Evolutionary conservation across 2,888 invertebrate species (phyloP).

Genomic region (Apotomis turbidana): DNA sequence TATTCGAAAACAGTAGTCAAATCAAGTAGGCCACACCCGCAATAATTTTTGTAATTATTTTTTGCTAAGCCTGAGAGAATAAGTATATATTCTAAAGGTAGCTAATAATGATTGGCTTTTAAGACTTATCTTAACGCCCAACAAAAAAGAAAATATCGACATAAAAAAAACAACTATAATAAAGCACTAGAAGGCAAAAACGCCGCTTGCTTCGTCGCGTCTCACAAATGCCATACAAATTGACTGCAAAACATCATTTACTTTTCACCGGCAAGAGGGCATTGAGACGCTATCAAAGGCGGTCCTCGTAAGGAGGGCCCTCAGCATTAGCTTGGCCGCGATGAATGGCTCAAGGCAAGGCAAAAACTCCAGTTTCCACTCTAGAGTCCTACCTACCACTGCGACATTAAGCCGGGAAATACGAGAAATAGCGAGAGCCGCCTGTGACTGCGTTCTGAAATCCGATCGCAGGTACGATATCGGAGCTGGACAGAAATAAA

Average conservation of each 20-base stretch:
- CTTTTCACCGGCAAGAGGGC: slow-evolving; percentile 38
- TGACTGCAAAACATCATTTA: slow-evolving; percentile 39
- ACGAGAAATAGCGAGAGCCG: slow-evolving; percentile 55
- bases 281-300: slow-evolving; percentile 42
- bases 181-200: slow-evolving; percentile 23
- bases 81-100: too few species aligned
- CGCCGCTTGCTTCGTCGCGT: slow-evolving; percentile 20
- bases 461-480: slow-evolving; percentile 54
- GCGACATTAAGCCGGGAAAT: slow-evolving; percentile 44
- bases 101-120: too few species aligned
- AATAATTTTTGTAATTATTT: not conserved
- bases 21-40: too few species aligned
- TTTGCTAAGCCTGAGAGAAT: not conserved
- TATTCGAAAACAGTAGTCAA: too few species aligned
- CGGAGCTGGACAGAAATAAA: slow-evolving; percentile 45
- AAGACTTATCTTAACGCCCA: too few species aligned
- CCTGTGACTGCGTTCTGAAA: slow-evolving; percentile 50
- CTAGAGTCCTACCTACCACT: slow-evolving; percentile 20
- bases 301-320: slow-evolving; percentile 40
- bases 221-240: slow-evolving; percentile 35
- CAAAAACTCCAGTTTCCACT: slow-evolving; percentile 33
- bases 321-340: slow-evolving; percentile 42
- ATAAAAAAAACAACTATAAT: slow-evolving; percentile 14
- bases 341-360: slow-evolving; percentile 43
- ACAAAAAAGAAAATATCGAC: not conserved